A percentile compares a stretch with the other conserved stretches of the same genome.
These are phyloP conservation scores for Papilio elwesi DNA, from an alignment of 2,888 invertebrate genomes.

Conservation along the genomic window DNA sequence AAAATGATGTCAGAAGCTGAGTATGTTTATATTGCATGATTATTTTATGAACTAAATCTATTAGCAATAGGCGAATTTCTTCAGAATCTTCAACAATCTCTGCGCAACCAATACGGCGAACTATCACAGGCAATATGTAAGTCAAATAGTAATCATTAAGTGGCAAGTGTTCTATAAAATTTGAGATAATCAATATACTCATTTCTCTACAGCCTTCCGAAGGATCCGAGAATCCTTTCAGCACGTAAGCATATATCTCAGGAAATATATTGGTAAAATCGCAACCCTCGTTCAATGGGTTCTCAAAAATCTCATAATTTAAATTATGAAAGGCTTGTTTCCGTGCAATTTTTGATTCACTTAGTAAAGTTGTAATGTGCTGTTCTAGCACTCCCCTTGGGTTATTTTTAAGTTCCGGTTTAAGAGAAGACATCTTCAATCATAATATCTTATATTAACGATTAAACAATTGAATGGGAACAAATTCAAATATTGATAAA, in stretches of 20 bases:
- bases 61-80: conserved; percentile 90
- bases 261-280: conserved; percentile 69
- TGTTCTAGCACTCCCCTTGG: conserved; percentile 67
- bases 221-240: conserved; percentile 80
- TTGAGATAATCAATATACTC: conserved; percentile 81
- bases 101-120: conserved; percentile 90
- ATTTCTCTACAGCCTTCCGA: conserved; percentile 86
- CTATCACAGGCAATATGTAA: conserved; percentile 89
- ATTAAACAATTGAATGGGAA: conserved; percentile 32
- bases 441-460: not conserved
- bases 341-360: conserved; percentile 84
- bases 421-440: conserved; percentile 60
- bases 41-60: conserved; percentile 87
- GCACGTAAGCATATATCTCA: conserved; percentile 70
- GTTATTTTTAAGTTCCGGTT: conserved; percentile 62
- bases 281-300: conserved; percentile 63
- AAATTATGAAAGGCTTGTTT: conserved; percentile 84
- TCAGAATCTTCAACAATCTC: conserved; percentile 89
- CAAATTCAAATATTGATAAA: conserved; percentile 56
- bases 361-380: conserved; percentile 77
- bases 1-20: conserved; percentile 86
- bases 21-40: conserved; percentile 86
- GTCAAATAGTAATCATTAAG: conserved; percentile 89
- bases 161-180: conserved; percentile 84
- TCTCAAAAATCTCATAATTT: conserved; percentile 75